Percentiles rank a stretch among this genome's conserved stretches.
These are phyloP conservation scores for Operophtera brumata DNA, from an alignment of 2,888 invertebrate genomes.

Conservation along the genomic window DNA sequence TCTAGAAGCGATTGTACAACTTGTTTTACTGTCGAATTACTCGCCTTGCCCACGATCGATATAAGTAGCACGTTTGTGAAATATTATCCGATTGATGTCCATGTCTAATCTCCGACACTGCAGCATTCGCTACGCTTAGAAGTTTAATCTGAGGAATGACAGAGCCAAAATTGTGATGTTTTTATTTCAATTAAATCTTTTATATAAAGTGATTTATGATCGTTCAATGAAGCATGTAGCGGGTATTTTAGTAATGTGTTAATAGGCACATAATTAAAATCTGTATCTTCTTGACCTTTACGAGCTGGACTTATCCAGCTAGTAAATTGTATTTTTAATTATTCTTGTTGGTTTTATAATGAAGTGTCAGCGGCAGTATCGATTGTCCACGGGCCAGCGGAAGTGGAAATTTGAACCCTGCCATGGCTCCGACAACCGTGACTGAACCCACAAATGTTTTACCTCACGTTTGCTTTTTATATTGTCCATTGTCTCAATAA, in stretches of 20 bases:
- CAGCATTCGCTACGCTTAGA: constrained; percentile 66
- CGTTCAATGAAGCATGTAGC: constrained; percentile 30
- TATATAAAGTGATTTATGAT: constrained; percentile 69
- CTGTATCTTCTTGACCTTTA: constrained; percentile 26
- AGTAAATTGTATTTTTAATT: constrained; percentile 52
- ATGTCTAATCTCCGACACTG: constrained; percentile 63
- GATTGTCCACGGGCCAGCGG: constrained; percentile 72
- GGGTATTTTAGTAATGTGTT: constrained; percentile 19
- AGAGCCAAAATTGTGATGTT: constrained; percentile 59
- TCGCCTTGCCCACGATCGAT: constrained; percentile 16
- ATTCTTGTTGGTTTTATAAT: constrained; percentile 68
- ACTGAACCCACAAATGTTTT: constrained; percentile 69
- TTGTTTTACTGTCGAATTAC: constrained; percentile 19
- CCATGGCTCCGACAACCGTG: constrained; percentile 67
- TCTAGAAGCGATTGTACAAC: constrained; percentile 29
- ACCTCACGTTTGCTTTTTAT: constrained; percentile 56
- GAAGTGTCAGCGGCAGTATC: constrained; percentile 68
- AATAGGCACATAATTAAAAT: constrained; percentile 38
- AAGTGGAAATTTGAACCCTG: constrained; percentile 74
- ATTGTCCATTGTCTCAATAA: constrained; percentile 34
- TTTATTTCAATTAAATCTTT: constrained; percentile 69
- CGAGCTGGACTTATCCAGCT: constrained; percentile 13
- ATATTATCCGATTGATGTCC: constrained; percentile 58
- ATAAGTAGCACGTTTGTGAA: constrained; percentile 40
- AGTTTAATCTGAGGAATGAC: constrained; percentile 74